These are phyloP conservation scores for Luperina testacea DNA, from an alignment of 2,888 invertebrate species.

Conservation along the genomic window DNA sequence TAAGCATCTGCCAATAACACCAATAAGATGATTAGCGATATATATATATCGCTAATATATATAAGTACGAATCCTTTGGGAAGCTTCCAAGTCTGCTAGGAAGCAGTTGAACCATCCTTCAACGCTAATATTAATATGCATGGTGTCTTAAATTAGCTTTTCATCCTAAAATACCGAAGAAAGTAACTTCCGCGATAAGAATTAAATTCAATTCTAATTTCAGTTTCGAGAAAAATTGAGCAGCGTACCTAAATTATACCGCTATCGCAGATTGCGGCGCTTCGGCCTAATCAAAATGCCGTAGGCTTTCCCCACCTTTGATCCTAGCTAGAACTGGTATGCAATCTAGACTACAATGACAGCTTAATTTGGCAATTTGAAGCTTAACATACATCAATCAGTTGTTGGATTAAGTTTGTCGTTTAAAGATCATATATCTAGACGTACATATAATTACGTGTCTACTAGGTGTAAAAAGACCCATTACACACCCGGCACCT, in stretches of 20 bases:
- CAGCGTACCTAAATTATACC: conserved; percentile 15
- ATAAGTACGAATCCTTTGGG: neutral
- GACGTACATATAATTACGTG: neutral
- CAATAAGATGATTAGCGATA: no score
- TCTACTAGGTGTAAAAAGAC: no score
- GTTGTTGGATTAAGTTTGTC: no score
- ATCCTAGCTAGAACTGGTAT: conserved; percentile 14
- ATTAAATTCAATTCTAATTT: conserved; percentile 34
- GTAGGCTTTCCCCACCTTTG: conserved; percentile 45
- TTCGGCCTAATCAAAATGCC: conserved; percentile 41
- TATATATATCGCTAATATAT: no score
- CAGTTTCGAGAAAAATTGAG: conserved; percentile 33
- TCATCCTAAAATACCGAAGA: neutral
- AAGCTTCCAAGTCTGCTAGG: neutral
- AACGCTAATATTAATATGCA: no score
- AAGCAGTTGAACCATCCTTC: no score
- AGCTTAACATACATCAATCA: neutral
- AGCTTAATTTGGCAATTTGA: conserved; percentile 29
- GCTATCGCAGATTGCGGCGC: conserved; percentile 36
- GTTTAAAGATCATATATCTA: neutral
- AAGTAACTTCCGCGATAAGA: conserved; percentile 28
- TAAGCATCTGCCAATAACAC: neutral
- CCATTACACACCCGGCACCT: no score
- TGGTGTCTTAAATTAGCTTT: neutral
- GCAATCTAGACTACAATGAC: conserved; percentile 41